A percentile compares a stretch with the other conserved stretches of the same genome.
These are phyloP conservation scores for Neopipo cinnamomea DNA, from an alignment of 2,113 vertebrate species.

Conservation along the genomic window DNA sequence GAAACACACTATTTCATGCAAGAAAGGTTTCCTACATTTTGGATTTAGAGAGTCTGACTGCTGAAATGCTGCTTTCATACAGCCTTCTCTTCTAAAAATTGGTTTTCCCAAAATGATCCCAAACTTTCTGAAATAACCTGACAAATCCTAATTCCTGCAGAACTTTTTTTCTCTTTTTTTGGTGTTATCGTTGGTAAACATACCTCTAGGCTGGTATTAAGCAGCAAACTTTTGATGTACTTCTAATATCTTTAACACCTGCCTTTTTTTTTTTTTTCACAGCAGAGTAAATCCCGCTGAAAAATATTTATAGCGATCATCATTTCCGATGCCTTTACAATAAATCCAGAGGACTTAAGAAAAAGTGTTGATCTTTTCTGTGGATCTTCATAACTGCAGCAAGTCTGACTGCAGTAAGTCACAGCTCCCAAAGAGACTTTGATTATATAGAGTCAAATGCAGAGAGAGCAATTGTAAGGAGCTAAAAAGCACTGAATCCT, in stretches of 20 bases:
- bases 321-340: slow-evolving; percentile 38
- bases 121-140: slow-evolving; percentile 56
- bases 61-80: slow-evolving; percentile 21
- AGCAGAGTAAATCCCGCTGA: slow-evolving; percentile 35
- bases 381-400: slow-evolving; percentile 7
- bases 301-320: slow-evolving; percentile 59
- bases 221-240: slow-evolving; percentile 48
- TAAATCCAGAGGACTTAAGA: slow-evolving; percentile 50
- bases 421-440: slow-evolving; percentile 40
- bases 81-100: slow-evolving; percentile 42
- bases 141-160: slow-evolving; percentile 41
- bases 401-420: slow-evolving; percentile 40
- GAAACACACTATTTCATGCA: slow-evolving; percentile 59
- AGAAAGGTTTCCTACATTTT: slow-evolving; percentile 51
- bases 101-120: slow-evolving; percentile 45
- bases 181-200: slow-evolving; percentile 46
- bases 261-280: neutral
- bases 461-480: slow-evolving; percentile 32
- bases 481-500: slow-evolving; percentile 21
- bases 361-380: slow-evolving; percentile 42
- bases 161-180: slow-evolving; percentile 15
- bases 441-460: slow-evolving; percentile 33
- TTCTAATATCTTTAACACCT: slow-evolving; percentile 55
- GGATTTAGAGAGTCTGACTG: slow-evolving; percentile 43
- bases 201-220: slow-evolving; percentile 58